Base-by-base conservation (phyloP, 92 coral and sea anemone species). In the Epizoanthus stellaris region DNA sequence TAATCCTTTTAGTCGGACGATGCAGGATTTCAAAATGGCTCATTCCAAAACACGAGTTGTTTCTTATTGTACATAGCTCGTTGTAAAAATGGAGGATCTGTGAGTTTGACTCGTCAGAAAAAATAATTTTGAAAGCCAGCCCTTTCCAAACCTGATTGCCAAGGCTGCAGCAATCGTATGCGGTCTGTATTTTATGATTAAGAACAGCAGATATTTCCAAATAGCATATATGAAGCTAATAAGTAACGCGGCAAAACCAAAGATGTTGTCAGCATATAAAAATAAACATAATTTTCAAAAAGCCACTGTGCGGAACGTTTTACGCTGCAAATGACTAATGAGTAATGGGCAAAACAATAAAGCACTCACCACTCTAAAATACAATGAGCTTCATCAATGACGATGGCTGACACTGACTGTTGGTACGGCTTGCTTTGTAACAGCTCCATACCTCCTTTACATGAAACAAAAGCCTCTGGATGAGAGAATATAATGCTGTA, bases 291-390 rank as follows among this genome's bases (percentile, higher is more conserved):
- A 72, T 72, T 71, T 45, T 71, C 38, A 71, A 40, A 69, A 52
- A 74, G 80, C 80, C 80, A 74, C 80, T 54, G 80, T 74, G 80
- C 80, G 47, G 67, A 75, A 75, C 13, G 65, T 75, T 75, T 76
- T 7, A 23, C 0, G 25, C 25, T 23, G 25, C 25, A 23, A 23
- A 23, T 16, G 80, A 58, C 52, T 14, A 74, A 54, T 16, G 80
- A 58, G 66, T 14, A 74, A 54, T 76, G 34, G 3, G 17, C 68
- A 76, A 76, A 76, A 76, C 81, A 63, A 64, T 25, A 40, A 80
- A 61, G 19, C 62, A 86, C 93, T 72, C 82, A 90, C 93, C 93
- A 90, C 82, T 90, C 93, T 43, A 86, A 81, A 90, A 86, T 90
- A 81, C 90, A 90, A 47, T 86, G 88, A 62, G 87, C 93, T 86